These are phyloP conservation scores for Sesia bembeciformis DNA, from an alignment of 2,888 invertebrate genomes.

Conservation along the genomic window DNA sequence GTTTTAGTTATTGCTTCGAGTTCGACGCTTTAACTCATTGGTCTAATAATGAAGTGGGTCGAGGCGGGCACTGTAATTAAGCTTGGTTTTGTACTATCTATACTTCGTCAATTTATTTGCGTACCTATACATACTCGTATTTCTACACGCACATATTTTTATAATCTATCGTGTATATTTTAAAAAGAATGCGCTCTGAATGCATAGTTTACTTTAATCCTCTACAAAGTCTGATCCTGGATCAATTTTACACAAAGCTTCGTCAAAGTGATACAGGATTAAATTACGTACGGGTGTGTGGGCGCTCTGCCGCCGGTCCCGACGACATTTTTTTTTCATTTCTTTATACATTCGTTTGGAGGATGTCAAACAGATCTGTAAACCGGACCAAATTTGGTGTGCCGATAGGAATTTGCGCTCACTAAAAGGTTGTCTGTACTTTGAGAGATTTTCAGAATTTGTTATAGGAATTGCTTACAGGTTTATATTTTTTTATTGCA, in stretches of 20 bases:
- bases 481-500: too few species aligned
- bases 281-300: conserved; percentile 47
- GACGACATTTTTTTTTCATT: conserved; percentile 30
- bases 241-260: conserved; percentile 34
- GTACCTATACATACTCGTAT: too few species aligned
- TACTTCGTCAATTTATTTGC: conserved; percentile 1
- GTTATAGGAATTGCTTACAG: conserved; percentile 7
- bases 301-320: conserved; percentile 20
- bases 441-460: conserved; percentile 22
- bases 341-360: conserved; percentile 42
- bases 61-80: conserved; percentile 47
- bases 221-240: conserved; percentile 13
- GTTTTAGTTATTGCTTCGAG: conserved; percentile 71
- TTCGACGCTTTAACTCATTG: conserved; percentile 70
- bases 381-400: conserved; percentile 39
- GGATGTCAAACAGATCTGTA: conserved; percentile 59
- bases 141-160: too few species aligned
- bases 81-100: conserved; percentile 32
- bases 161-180: too few species aligned
- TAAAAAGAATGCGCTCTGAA: too few species aligned
- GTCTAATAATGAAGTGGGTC: conserved; percentile 64
- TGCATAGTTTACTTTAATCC: conserved; percentile 7
- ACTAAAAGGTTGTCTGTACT: background rate
- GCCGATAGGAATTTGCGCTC: background rate
- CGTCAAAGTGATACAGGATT: conserved; percentile 59